Evolutionary conservation across 2,113 vertebrate species (phyloP).

Genomic region (Eleginops maclovinus): DNA sequence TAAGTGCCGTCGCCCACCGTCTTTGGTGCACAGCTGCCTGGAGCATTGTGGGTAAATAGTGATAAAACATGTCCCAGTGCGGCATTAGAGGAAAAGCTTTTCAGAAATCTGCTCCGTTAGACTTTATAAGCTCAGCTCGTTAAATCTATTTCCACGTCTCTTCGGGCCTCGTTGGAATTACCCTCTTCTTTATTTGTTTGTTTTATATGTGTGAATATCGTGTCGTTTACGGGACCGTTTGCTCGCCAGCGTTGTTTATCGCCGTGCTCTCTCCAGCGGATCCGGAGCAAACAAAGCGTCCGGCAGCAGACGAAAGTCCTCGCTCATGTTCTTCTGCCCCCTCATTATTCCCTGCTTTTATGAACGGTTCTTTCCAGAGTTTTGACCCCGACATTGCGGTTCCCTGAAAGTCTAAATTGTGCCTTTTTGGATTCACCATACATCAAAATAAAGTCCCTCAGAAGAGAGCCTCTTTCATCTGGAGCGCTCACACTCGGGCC

Average conservation of each 20-base stretch:
- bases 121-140: constrained; percentile 72
- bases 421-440: constrained; percentile 77
- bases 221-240: constrained; percentile 62
- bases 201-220: constrained; percentile 80
- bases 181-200: constrained; percentile 76
- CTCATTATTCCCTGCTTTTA: constrained; percentile 61
- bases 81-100: constrained; percentile 68
- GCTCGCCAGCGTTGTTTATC: constrained; percentile 67
- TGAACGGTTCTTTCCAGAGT: constrained; percentile 51
- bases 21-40: constrained; percentile 69
- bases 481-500: constrained; percentile 79
- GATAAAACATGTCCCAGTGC: constrained; percentile 75
- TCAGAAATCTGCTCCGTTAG: constrained; percentile 72
- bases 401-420: constrained; percentile 76
- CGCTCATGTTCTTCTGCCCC: constrained; percentile 42
- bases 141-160: constrained; percentile 81
- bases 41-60: constrained; percentile 72
- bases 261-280: constrained; percentile 41
- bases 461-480: constrained; percentile 76
- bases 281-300: constrained; percentile 49
- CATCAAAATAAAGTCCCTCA: constrained; percentile 79
- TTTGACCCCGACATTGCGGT: constrained; percentile 68
- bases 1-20: constrained; percentile 65
- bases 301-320: constrained; percentile 28
- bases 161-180: constrained; percentile 68